These are phyloP conservation scores for Notarius quadriscutis DNA, from an alignment of 2,113 vertebrate species.

Conservation along the genomic window DNA sequence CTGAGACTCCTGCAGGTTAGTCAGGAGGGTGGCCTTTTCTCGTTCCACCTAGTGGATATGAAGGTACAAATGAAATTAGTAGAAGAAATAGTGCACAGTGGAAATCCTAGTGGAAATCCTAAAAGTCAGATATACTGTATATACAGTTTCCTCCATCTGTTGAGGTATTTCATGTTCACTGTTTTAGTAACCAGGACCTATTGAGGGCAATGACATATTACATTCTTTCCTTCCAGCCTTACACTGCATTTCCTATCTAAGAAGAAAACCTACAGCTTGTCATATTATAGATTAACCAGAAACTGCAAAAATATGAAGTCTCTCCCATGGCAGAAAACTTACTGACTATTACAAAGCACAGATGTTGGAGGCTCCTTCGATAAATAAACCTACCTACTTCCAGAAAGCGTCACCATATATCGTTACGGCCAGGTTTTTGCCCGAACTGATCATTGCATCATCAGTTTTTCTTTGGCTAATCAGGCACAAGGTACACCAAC, in stretches of 20 bases:
- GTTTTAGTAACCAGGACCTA: not conserved
- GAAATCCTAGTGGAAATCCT: not conserved
- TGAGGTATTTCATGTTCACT: not conserved
- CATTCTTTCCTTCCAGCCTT: not conserved
- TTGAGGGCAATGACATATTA: not conserved
- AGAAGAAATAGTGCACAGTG: conserved; percentile 9
- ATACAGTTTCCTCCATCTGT: not conserved
- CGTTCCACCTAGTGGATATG: conserved; percentile 83
- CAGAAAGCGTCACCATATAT: not conserved
- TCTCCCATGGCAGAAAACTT: not conserved
- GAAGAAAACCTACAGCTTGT: not conserved
- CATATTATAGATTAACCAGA: not conserved
- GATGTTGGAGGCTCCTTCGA: not conserved
- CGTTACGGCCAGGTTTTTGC: too few relatives aligned
- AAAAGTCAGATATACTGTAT: not conserved
- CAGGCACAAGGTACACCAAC: too few relatives aligned
- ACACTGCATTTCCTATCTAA: not conserved
- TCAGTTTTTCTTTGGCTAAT: too few relatives aligned
- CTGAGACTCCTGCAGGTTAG: conserved; percentile 92
- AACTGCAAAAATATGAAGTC: not conserved
- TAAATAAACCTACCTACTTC: not conserved
- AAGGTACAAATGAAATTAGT: conserved; percentile 15
- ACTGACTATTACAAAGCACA: not conserved
- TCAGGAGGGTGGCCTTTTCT: conserved; percentile 88
- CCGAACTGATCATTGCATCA: too few relatives aligned